phyloP scores from a whole-genome alignment of 1,140 invertebrate genomes.

The Hermatobates lingyangjiaoensis region DNA sequence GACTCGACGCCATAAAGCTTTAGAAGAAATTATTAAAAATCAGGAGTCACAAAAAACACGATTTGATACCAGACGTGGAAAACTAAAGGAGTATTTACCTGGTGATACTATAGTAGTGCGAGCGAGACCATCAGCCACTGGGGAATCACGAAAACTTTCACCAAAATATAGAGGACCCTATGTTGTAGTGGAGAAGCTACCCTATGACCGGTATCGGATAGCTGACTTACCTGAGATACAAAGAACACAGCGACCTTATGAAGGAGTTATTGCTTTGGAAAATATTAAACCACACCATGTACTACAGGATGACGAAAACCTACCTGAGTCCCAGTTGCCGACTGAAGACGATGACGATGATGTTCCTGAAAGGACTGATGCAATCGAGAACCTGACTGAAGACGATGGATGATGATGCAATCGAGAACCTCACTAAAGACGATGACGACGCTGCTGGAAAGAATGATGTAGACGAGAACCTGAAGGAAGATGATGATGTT shows the following conservation, averaged over 20 bases:
- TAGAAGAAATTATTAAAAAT: neutral
- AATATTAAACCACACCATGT: neutral
- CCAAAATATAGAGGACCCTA: neutral
- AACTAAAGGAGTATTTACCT: neutral
- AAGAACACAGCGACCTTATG: neutral
- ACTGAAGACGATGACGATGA: neutral
- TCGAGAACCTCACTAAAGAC: too few relatives aligned
- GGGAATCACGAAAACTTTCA: neutral
- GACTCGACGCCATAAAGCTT: neutral
- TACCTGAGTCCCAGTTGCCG: neutral
- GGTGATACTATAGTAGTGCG: neutral
- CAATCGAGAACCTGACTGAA: too few relatives aligned
- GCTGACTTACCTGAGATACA: neutral
- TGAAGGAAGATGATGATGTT: too few relatives aligned
- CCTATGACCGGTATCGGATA: neutral
- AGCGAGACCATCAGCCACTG: neutral
- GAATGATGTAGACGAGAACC: too few relatives aligned
- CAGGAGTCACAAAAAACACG: neutral
- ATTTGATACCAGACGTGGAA: neutral
- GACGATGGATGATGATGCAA: too few relatives aligned
- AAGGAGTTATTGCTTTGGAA: neutral
- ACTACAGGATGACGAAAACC: neutral
- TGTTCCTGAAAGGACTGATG: neutral
- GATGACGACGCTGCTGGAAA: too few relatives aligned
- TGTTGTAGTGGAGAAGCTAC: neutral